Base-by-base conservation (phyloP, 2,888 invertebrate species). In the Scelioninae gen. 1 region DNA sequence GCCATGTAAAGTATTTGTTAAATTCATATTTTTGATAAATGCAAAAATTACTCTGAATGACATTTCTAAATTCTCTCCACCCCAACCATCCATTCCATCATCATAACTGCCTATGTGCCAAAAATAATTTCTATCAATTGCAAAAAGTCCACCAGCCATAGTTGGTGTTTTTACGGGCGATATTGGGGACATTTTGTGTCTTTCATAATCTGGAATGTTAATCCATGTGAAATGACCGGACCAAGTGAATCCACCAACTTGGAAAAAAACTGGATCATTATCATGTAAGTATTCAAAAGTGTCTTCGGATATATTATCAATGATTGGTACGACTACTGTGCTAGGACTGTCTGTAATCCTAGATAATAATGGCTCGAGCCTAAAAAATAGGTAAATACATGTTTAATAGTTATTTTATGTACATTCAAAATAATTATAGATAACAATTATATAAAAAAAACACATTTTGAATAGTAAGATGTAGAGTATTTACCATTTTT, bases 71-170 rank as follows among this genome's bases (percentile, higher is more conserved):
- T 99, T 99, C 93, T 99, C 99, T 0, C 98, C 98, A 49, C 98
- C 98, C 98, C 98, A 98, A 85, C 98, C 97, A 83, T 98, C 97
- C 99, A 99, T 99, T 85, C 96, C 97, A 86, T 97, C 96, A 91
- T 99, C 99, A 91, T 99, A 99, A 4, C 97, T 96, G n/a, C 98
- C 98, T 83, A 96, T 93, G 92, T 98, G 96, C 97, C 98, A 99
- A 93, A 98, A 99, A 93, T 97, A 99, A 68, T 96, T 94, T 66
- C 97, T 94, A 87, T 97, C 96, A 66, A 98, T 98, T 0, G 98
- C 99, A 93, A 99, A 98, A 77, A 99, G 92, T 0, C 99, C 99
- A 0, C 99, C 99, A n/a, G 99, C 98, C 99, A 99, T 99, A 0
- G 99, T 99, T 0, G 99, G 99, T 0, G 98, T 96, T 87, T 94